phyloP scores from a whole-genome alignment of 2,888 invertebrate species.

The Mamestra brassicae region DNA sequence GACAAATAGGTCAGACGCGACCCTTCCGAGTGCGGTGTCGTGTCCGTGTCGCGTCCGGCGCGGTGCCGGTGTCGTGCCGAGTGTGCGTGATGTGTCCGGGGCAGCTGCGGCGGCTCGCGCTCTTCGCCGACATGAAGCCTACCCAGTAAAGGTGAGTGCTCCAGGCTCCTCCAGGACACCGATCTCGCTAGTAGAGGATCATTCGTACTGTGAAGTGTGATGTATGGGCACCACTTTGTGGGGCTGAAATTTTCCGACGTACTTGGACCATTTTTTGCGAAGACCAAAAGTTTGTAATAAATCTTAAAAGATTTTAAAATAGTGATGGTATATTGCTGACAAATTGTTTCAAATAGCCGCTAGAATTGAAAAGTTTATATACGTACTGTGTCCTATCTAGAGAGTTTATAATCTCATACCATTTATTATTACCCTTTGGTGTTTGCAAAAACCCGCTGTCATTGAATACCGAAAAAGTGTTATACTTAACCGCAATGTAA shows the following conservation, averaged over 20 bases:
- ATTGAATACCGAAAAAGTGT: too few species aligned
- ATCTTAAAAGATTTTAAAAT: too few species aligned
- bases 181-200: neutral
- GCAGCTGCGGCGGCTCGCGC: slow-evolving; percentile 52
- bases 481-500: too few species aligned
- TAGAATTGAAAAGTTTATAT: too few species aligned
- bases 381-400: too few species aligned
- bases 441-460: too few species aligned
- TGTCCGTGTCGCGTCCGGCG: slow-evolving; percentile 68
- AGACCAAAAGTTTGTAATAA: too few species aligned
- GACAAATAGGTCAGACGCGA: slow-evolving; percentile 81
- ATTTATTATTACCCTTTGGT: too few species aligned
- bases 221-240: neutral
- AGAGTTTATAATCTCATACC: too few species aligned
- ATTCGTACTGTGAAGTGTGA: neutral
- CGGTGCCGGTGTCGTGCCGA: slow-evolving; percentile 61
- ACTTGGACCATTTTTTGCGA: too few species aligned
- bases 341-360: too few species aligned
- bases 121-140: slow-evolving; percentile 57
- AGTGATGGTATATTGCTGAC: too few species aligned
- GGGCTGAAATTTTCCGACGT: neutral
- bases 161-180: neutral
- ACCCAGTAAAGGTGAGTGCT: slow-evolving; percentile 65
- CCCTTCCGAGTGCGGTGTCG: slow-evolving; percentile 77
- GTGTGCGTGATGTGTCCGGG: slow-evolving; percentile 66